These are phyloP conservation scores for Cebus imitator DNA, from an alignment of 2,113 vertebrate genomes.

Conservation along the genomic window DNA sequence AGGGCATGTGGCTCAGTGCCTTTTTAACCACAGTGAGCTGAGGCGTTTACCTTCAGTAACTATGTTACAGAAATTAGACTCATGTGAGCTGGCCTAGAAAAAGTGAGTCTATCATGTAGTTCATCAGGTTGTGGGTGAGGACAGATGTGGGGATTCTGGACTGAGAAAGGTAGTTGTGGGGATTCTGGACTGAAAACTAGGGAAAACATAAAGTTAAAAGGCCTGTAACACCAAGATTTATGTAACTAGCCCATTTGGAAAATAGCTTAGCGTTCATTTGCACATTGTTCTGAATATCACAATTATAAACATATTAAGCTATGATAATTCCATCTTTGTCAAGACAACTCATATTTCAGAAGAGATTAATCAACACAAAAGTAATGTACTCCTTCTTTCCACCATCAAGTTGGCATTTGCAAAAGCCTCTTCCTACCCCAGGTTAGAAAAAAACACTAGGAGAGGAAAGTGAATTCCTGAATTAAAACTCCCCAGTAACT, in stretches of 20 bases:
- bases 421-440: background rate
- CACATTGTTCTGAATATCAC: background rate
- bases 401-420: background rate
- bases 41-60: background rate
- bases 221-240: background rate
- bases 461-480: background rate
- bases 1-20: background rate
- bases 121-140: background rate
- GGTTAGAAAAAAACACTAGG: background rate
- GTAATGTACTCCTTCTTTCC: background rate
- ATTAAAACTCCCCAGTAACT: background rate
- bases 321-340: background rate
- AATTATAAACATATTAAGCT: background rate
- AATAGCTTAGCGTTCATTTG: background rate
- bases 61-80: background rate
- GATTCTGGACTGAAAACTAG: background rate
- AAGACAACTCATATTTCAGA: background rate
- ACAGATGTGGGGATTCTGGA: background rate
- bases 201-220: background rate
- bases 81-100: background rate
- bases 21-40: background rate
- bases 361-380: background rate
- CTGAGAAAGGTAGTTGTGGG: background rate
- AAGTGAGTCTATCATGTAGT: background rate
- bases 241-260: background rate